Evolutionary conservation across 2,888 invertebrate genomes (phyloP), one percentile per base, ranked within the genome.

Genomic region (Caenorhabditis sp.): DNA sequence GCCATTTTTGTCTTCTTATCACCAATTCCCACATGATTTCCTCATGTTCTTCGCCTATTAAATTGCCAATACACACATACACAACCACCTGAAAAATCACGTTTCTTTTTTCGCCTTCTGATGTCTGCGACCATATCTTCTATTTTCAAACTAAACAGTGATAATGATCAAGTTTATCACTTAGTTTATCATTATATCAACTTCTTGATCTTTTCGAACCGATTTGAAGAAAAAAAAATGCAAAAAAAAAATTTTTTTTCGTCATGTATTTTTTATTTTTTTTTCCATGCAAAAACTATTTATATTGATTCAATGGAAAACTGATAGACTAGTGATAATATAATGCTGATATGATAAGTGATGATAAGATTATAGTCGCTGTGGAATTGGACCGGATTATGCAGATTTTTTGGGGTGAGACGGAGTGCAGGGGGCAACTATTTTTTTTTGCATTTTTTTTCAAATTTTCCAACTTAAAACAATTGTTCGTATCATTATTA

Each of bases 381-480:
- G 68, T 26, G 58, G 55, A 50, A 53, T 37, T 50, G 58, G 32
- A 65, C 72, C 37, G 47, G 64, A 65, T 72, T 72, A 65, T 72
- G 64, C 50, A 64, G 64, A 65, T 72, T 72, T 72, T 64, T 50
- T 47, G 18, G 13, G 62, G 24, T 18, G 24, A 58, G 37, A 55
- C 8, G 6, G 37, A 53, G 55, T 44, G 28, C 22, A n/a, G n/a
- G n/a, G n/a, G n/a, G n/a, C n/a, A 40, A 40, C 6, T 13, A 40
- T 40, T 40, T 40, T 32, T 32, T 32, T 32, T 32, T 32, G 4
- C 9, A 32, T 6, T 32, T 32, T n/a, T n/a, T 32, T 32, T 32
- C 32, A 32, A 32, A 32, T 32, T 32, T 32, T 32, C 5, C 32
- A 32, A 32, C 32, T 32, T 6, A 32, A 32, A 32, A 32, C 32